Evolutionary conservation across 2,797 vertebrate genomes (phyloP).

Genomic region (Pseudochromis fuscus): DNA sequence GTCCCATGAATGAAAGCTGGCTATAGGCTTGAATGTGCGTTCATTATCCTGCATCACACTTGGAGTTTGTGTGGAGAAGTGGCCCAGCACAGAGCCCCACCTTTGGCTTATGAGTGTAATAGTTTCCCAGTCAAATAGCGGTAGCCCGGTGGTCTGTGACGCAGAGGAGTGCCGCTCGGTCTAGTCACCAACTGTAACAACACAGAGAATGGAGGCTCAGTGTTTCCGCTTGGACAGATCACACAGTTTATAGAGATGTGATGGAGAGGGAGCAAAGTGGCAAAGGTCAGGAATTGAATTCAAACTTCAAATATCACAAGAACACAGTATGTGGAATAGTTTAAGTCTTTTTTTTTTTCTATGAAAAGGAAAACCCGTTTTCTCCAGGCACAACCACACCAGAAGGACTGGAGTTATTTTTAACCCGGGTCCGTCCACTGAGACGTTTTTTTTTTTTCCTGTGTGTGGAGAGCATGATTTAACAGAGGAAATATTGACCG

Average conservation of each 20-base stretch:
- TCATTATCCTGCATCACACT: constrained; percentile 11
- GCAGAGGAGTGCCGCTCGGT: constrained; percentile 34
- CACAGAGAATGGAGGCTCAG: not conserved
- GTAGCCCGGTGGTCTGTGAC: constrained; percentile 31
- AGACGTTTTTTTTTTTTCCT: constrained; percentile 22
- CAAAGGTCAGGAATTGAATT: constrained; percentile 1
- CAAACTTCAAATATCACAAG: constrained; percentile 20
- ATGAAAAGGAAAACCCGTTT: constrained; percentile 39
- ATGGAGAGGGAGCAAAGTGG: not conserved
- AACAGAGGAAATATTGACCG: constrained; percentile 72
- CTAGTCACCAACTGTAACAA: constrained; percentile 33
- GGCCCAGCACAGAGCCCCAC: not conserved
- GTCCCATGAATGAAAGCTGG: not conserved
- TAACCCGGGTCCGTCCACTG: constrained; percentile 38
- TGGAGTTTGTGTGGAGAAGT: constrained; percentile 9
- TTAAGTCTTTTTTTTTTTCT: constrained; percentile 26
- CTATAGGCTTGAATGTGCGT: not conserved
- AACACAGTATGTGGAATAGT: constrained; percentile 6
- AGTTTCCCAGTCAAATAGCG: constrained; percentile 31
- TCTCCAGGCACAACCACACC: constrained; percentile 54
- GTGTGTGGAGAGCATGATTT: constrained; percentile 57
- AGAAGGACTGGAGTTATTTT: constrained; percentile 66
- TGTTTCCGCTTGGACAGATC: constrained; percentile 5
- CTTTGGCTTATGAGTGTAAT: constrained; percentile 21
- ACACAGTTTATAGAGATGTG: not conserved